Base-by-base conservation (phyloP, 2,113 vertebrate genomes). In the Tor tambroides region DNA sequence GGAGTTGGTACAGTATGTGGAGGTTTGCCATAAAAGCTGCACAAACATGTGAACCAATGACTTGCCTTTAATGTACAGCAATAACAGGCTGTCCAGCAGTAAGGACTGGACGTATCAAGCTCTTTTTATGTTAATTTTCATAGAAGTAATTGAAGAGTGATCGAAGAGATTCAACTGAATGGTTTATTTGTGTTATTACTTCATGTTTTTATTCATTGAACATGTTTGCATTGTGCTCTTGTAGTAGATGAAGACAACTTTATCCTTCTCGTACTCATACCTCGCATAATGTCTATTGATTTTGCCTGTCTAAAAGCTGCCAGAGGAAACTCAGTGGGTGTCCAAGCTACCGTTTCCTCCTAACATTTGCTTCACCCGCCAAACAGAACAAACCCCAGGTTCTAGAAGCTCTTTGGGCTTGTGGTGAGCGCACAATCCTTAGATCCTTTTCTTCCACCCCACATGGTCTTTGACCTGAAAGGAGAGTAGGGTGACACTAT, bases 291-390 rank as follows among this genome's bases (percentile, higher is more conserved):
- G 3, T 78, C 46, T 78, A 3, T 61, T 80, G 54, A 32, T 54
- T 80, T 76, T 63, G 54, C 72, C 80, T 86, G 77, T 87, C 88
- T 90, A 89, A 84, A 41, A 87, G 87, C 86, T 56, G 76, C 61
- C 83, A 84, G 83, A 86, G 86, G 89, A 90, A 84, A 69, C 90
- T 67, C 78, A 23, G 80, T 84, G 88, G 90, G 87, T 82, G 74
- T 85, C 80, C 90, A 91, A 88, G 91, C 90, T 88, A 79, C 88
- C 35, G 30, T 84, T 86, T 74, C 35, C 87, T 89, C 51, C 54
- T 23, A 38, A 80, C 84, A 28, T 63, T 49, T 78, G 26, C 76
- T 80, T 87, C 54, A 21, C 12, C 11, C 49, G 89, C 89, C 90
- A 91, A 87, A 86, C 59, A 85, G 89, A 82, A 88, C 87, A 91